Conservation (phyloP, 2,797 vertebrate species). For the Rhynchotus rufescens region DNA sequence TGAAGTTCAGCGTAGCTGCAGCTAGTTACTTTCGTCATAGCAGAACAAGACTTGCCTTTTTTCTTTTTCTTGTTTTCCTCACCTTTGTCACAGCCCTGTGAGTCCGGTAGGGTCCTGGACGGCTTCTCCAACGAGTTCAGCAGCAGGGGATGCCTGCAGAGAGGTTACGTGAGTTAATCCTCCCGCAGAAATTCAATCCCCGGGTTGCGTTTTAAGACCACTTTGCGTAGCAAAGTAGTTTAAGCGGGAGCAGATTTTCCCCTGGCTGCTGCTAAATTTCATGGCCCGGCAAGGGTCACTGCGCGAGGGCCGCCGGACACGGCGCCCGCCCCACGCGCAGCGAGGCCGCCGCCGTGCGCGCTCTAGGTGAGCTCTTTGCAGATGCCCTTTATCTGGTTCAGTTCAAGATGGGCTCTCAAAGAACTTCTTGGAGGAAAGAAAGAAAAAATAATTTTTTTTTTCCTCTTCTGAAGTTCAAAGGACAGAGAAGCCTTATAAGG, state of each 20-base stretch:
- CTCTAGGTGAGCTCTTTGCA: conserved; percentile 65
- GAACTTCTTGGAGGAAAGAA: conserved; percentile 16
- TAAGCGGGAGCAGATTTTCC: conserved; percentile 82
- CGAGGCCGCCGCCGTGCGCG: background rate
- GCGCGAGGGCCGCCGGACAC: conserved; percentile 72
- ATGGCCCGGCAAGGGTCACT: conserved; percentile 80
- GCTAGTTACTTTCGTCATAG: background rate
- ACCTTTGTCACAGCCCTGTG: background rate
- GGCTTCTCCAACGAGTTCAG: conserved; percentile 60
- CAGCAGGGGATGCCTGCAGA: conserved; percentile 63
- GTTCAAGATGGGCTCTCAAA: conserved; percentile 69
- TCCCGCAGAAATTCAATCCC: conserved; percentile 79
- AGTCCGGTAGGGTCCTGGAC: conserved; percentile 23
- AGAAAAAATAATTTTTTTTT: background rate
- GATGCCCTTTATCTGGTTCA: conserved; percentile 54
- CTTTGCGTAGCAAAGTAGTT: conserved; percentile 81
- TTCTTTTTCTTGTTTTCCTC: background rate
- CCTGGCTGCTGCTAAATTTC: conserved; percentile 80
- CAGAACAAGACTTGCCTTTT: background rate
- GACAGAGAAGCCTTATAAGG: conserved; percentile 27
- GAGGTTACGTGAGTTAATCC: conserved; percentile 79
- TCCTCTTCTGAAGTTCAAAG: conserved; percentile 61
- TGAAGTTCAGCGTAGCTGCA: background rate
- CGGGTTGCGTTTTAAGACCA: conserved; percentile 79
- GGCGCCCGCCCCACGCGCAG: conserved; percentile 36